Conservation (phyloP, 2,797 vertebrate genomes). For the Aratinga solstitialis region DNA sequence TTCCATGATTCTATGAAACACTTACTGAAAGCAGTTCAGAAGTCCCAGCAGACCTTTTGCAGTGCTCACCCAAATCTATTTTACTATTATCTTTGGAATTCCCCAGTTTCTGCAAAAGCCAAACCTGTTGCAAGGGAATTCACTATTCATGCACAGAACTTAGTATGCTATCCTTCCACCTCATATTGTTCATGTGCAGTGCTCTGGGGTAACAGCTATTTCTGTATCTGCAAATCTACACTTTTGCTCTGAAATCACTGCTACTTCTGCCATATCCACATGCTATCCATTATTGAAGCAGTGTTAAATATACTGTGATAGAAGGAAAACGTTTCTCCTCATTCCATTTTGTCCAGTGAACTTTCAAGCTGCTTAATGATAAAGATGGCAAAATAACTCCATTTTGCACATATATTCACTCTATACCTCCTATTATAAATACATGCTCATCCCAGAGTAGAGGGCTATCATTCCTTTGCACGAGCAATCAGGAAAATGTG, state of each 20-base stretch:
- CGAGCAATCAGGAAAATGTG: background rate
- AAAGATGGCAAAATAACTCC: background rate
- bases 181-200: rapidly evolving
- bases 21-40: background rate
- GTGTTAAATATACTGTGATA: background rate
- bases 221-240: background rate
- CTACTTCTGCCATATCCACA: background rate
- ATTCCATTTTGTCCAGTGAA: background rate
- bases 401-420: background rate
- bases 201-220: background rate
- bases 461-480: background rate
- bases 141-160: background rate
- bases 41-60: background rate
- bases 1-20: background rate
- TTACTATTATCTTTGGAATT: background rate
- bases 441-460: background rate
- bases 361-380: background rate
- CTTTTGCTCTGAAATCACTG: background rate
- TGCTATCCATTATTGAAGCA: background rate
- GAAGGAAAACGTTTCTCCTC: background rate
- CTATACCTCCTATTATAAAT: background rate
- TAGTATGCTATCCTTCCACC: background rate
- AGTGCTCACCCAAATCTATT: background rate
- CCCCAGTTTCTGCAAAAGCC: background rate
- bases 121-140: slow-evolving; percentile 23